Evolutionary conservation across 2,113 vertebrate genomes (phyloP), one percentile per base, ranked within the genome.

Genomic region (Rhea pennata): DNA sequence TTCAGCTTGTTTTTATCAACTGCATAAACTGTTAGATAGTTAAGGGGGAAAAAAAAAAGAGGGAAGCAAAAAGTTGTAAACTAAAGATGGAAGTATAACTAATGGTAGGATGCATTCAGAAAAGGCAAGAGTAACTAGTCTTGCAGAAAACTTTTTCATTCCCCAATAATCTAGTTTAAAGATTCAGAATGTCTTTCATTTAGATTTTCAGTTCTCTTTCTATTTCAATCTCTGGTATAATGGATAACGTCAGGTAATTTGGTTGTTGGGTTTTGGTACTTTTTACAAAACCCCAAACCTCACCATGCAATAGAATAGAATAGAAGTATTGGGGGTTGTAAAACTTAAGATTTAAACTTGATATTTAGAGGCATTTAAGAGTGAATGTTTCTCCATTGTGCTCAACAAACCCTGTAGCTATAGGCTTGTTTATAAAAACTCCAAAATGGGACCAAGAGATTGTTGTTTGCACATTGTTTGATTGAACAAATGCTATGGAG

Each of bases 1-100:
- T 73, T 50, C n/a, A 87, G 54, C n/a, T 54, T 70, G 76, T 80
- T 81, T 73, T 33, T 83, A 97, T 83, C 76, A 89, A 85, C 75
- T 91, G 53, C 83, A 59, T 91, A 64, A 91, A 93, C 40, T 61
- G 61, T 66, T 80, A 59, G 72, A 39, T 78, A 42, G 66, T 74
- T 94, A 92, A 81, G 66, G 19, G 39, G 61, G 56, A 65, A 31
- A 83, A 31, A 83, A 31, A 76, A 65, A 61, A 36, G 3, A 29
- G 7, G 23, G 31, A 40, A 74, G 53, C 36, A 87, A 73, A 50
- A 23, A 3, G 4, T 53, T 91, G 29, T 31, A 16, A 19, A 59
- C 44, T 82, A 44, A 40, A 33, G 36, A 14, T 78, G 31, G 23
- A 58, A 65, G 8, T 53, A 7, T 53, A 51, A n/a, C 5, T 87